Base-by-base conservation (phyloP, 2,113 vertebrate species). In the Tragelaphus imberbis region DNA sequence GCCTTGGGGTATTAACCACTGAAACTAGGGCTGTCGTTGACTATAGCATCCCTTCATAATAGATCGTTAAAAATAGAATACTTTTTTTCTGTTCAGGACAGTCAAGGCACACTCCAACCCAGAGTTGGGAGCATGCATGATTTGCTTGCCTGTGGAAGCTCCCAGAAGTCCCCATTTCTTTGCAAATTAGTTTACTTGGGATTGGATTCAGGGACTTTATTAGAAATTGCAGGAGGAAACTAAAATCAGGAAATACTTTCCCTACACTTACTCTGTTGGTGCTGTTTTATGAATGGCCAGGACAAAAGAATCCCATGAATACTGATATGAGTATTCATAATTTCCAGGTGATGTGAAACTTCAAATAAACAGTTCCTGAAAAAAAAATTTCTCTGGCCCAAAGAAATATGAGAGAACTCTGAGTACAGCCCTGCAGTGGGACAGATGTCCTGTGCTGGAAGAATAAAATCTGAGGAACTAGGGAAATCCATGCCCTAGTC, bases 341-440 rank as follows among this genome's bases (percentile, higher is more conserved):
- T 92, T 95, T 94, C 28, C 13, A 63, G 21, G 33, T 81, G 88
- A 30, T 19, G 49, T 44, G 84, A 79, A 91, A 94, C 47, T 88
- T 92, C 71, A 90, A 88, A 88, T 85, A 91, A 94, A 61, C 33
- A 28, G 58, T 33, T 61, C 53, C 27, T 93, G 84, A 91, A 98
- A 88, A 98, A 88, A 77, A 87, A 87, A 94, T 87, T 47, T 58
- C 68, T 88, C 47, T 55, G 58, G 27, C 89, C 61, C 25, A 33
- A 88, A 21, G 25, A 53, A 55, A 90, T 1, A 12, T 25, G 36
- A 93, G 49, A 87, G 75, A 84, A 71, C 15, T 16, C 79, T 55
- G 12, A 93, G 11, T 56, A 28, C 1, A 71, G 28, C 7, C 88
- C 75, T 77, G 13, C 19, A 49, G 79, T 14, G 10, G 71, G 55